Conservation (phyloP, 1,140 invertebrate species). For the Sweltsa coloradensis region DNA sequence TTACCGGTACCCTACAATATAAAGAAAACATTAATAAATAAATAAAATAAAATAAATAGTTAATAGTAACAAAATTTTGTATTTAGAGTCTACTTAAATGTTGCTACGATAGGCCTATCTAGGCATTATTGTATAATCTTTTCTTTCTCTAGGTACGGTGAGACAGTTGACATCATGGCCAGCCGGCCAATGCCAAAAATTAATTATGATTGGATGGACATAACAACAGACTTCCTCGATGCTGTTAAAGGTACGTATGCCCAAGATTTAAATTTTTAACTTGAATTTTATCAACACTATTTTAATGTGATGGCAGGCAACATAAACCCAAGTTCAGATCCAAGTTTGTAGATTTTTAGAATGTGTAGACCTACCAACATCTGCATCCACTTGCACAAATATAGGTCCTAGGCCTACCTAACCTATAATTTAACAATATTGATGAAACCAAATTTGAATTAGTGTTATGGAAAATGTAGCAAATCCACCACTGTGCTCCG, state of each 20-base stretch:
- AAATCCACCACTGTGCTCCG: too few species aligned
- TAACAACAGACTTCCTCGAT: conserved; percentile 8
- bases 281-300: background rate
- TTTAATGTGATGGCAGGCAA: background rate
- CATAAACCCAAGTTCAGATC: too few species aligned
- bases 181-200: conserved; percentile 6
- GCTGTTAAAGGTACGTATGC: conserved; percentile 7
- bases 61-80: too few species aligned
- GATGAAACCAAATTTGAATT: too few species aligned
- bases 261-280: background rate
- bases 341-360: background rate
- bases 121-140: too few species aligned
- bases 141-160: conserved; percentile 43
- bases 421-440: too few species aligned
- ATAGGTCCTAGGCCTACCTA: background rate
- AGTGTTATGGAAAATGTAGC: too few species aligned
- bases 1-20: too few species aligned
- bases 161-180: background rate
- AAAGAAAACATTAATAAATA: too few species aligned
- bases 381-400: background rate
- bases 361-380: background rate
- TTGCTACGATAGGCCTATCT: too few species aligned
- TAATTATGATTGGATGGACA: conserved; percentile 9
- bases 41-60: too few species aligned
- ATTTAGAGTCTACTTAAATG: too few species aligned